Base-by-base conservation (phyloP, 2,113 vertebrate species). In the Chauna torquata region DNA sequence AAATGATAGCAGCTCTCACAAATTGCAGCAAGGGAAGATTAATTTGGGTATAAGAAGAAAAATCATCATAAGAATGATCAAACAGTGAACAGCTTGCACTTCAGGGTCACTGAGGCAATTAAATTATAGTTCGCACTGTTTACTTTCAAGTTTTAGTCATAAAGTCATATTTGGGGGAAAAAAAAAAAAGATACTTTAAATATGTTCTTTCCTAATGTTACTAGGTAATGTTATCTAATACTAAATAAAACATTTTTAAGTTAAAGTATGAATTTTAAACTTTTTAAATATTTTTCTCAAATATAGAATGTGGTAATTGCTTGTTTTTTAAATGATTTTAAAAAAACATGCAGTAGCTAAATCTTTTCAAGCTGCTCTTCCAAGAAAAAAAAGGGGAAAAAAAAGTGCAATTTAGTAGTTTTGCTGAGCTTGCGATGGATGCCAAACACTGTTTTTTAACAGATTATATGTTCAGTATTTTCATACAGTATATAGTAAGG, bases 1-100 rank as follows among this genome's bases (percentile, higher is more conserved):
- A 59, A n/a, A 20, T 59, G 34, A 36, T 69, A 30, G 20, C 23
- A 40, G 25, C 58, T 83, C 19, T 38, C 0, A 0, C 50, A 36
- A 25, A 2, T 47, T 91, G 23, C 23, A 44, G 8, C 9, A 47
- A 32, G 30, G 30, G 20, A 70, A 62, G 25, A 52, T 11, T 75
- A 27, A 42, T 64, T 13, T 50, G 44, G 11, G 5, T 81, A 11
- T 72, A 54, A 52, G 11, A 84, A 78, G 52, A 62, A 92, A 52
- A 66, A 9, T 12, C 45, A 12, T 23, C 14, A 0, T 34, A 11
- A 38, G 32, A 74, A 3, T 44, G 12, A 30, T 94, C 36, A 59
- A 76, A n/a, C 7, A 52, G 8, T 30, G 3, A 89, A 14, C 24
- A 15, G 49, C 50, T 86, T 77, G 18, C 38, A 55, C 32, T 52